These are phyloP conservation scores for Elephantulus edwardii DNA, from an alignment of 2,113 vertebrate genomes.

Conservation along the genomic window DNA sequence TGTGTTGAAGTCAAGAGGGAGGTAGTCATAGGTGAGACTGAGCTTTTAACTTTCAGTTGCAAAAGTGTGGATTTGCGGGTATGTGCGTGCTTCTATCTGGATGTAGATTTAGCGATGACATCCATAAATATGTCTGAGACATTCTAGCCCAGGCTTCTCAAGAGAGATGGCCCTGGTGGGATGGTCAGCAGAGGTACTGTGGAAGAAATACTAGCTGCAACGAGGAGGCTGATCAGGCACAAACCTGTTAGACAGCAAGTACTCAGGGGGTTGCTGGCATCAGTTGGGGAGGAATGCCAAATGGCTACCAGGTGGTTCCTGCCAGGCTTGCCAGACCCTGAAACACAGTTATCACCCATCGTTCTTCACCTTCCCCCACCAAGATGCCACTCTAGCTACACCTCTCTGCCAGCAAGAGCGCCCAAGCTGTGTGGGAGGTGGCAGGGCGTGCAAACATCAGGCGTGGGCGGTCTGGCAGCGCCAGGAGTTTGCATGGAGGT, in stretches of 20 bases:
- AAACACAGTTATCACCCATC: not conserved
- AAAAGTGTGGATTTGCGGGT: not conserved
- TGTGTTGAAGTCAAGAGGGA: not conserved
- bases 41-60: not conserved
- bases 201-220: conserved; percentile 15
- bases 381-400: conserved; percentile 12
- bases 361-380: not conserved
- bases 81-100: not conserved
- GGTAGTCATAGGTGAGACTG: not conserved
- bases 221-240: conserved; percentile 33
- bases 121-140: not conserved
- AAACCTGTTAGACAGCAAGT: conserved; percentile 54
- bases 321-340: conserved; percentile 24
- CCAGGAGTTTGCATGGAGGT: conserved; percentile 70
- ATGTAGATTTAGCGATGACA: not conserved
- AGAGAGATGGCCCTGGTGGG: not conserved
- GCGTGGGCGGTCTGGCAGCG: conserved; percentile 67
- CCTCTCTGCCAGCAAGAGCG: conserved; percentile 3
- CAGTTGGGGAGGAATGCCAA: conserved; percentile 14
- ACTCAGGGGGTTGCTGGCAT: conserved; percentile 23
- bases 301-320: not conserved
- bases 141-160: not conserved
- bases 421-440: conserved; percentile 66
- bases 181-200: not conserved
- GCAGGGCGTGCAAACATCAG: conserved; percentile 57